Evolutionary conservation across 2,113 vertebrate genomes (phyloP).

Genomic region (Cephalopholis sonnerati): DNA sequence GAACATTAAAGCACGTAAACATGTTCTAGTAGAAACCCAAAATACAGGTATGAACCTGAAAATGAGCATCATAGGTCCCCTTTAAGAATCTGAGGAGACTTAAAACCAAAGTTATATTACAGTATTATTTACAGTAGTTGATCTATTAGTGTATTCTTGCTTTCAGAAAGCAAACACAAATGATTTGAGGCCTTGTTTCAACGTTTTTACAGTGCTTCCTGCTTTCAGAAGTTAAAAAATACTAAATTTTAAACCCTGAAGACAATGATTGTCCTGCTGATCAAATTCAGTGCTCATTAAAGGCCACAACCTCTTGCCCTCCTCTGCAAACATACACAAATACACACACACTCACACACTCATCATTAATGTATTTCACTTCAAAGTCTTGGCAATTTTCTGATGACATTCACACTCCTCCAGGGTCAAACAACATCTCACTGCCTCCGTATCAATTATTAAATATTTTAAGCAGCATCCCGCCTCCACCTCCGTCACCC

Average conservation of each 20-base stretch:
- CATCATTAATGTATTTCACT: constrained; percentile 92
- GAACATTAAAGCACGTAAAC: too few species aligned
- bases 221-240: constrained; percentile 42
- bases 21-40: too few species aligned
- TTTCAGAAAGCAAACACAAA: neutral
- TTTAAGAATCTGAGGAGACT: neutral
- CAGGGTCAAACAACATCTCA: constrained; percentile 99
- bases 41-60: too few species aligned
- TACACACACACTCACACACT: constrained; percentile 58
- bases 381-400: constrained; percentile 97
- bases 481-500: constrained; percentile 89
- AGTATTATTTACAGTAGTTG: neutral
- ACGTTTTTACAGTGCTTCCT: neutral
- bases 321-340: constrained; percentile 63
- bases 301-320: constrained; percentile 58
- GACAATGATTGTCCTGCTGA: constrained; percentile 88
- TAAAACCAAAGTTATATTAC: neutral
- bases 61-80: too few species aligned
- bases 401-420: constrained; percentile 99
- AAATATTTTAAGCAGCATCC: constrained; percentile 99
- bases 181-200: constrained; percentile 45
- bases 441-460: constrained; percentile 99
- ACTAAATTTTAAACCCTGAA: constrained; percentile 88
- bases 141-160: neutral
- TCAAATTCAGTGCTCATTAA: constrained; percentile 90